Percentiles rank a stretch among this genome's conserved stretches.
Evolutionary conservation across 92 coral and sea anemone genomes (phyloP).

Genomic region (Muricea muricata): DNA sequence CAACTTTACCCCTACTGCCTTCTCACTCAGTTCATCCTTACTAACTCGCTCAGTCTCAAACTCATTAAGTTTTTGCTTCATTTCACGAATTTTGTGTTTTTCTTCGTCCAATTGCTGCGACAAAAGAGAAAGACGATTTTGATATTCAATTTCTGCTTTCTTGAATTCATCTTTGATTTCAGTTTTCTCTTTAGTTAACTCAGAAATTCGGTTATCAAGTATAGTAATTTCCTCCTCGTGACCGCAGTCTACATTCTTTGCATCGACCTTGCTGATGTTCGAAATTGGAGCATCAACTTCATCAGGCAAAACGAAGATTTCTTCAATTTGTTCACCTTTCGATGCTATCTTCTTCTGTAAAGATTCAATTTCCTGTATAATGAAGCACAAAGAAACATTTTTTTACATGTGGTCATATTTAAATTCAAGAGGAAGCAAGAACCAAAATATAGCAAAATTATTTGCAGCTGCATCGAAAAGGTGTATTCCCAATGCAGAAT

Average conservation of each 20-base stretch:
- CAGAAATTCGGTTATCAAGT: conserved; percentile 44
- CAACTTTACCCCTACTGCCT: conserved; percentile 5
- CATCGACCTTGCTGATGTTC: neutral
- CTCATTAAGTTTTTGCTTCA: neutral
- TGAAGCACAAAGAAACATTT: too few species aligned
- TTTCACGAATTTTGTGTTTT: conserved; percentile 4
- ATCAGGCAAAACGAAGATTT: conserved; percentile 50
- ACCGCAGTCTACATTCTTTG: conserved; percentile 46
- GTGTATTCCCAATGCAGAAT: too few species aligned
- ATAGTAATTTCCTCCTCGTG: conserved; percentile 63
- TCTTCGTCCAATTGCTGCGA: conserved; percentile 15
- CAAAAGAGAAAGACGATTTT: neutral
- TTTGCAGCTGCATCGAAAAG: too few species aligned
- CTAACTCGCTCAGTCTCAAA: conserved; percentile 29
- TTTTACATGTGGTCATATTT: too few species aligned
- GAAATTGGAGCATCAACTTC: conserved; percentile 53
- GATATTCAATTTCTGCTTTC: conserved; percentile 1
- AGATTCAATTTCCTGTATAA: conserved; percentile 10
- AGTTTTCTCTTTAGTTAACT: conserved; percentile 28
- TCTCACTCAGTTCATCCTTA: neutral
- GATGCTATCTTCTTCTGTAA: neutral
- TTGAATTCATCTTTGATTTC: neutral
- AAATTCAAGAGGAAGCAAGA: too few species aligned
- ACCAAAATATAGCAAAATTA: too few species aligned
- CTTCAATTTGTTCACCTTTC: conserved; percentile 29